phyloP scores from a whole-genome alignment of 2,113 vertebrate species.

The Halichoerus grypus region DNA sequence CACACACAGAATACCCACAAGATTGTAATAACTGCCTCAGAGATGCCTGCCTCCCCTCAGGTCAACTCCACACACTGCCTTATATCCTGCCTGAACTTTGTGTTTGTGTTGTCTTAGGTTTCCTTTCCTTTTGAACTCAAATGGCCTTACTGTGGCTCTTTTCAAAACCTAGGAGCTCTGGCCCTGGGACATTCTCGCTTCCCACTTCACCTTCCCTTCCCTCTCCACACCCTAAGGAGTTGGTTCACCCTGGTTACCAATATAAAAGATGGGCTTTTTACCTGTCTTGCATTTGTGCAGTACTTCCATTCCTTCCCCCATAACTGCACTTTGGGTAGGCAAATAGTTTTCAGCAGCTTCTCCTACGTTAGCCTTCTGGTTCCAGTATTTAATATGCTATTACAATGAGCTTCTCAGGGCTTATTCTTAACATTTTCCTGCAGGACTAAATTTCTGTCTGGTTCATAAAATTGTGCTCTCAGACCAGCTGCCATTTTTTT shows the following conservation, averaged over 20 bases:
- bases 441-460: neutral
- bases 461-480: conserved; percentile 5
- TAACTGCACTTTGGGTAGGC: neutral
- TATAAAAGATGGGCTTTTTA: neutral
- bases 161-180: neutral
- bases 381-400: neutral
- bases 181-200: neutral
- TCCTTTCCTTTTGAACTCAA: neutral
- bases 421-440: conserved; percentile 6
- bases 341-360: neutral
- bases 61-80: neutral
- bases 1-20: neutral
- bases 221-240: neutral
- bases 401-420: neutral
- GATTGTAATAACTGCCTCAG: neutral
- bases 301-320: neutral
- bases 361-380: neutral
- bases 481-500: neutral
- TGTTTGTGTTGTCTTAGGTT: neutral
- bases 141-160: neutral
- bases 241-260: neutral
- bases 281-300: neutral
- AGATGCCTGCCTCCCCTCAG: neutral
- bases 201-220: neutral
- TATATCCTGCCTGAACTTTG: neutral